These are phyloP conservation scores for Epizoanthus stellaris DNA, from an alignment of 92 coral and sea anemone species.

Conservation along the genomic window DNA sequence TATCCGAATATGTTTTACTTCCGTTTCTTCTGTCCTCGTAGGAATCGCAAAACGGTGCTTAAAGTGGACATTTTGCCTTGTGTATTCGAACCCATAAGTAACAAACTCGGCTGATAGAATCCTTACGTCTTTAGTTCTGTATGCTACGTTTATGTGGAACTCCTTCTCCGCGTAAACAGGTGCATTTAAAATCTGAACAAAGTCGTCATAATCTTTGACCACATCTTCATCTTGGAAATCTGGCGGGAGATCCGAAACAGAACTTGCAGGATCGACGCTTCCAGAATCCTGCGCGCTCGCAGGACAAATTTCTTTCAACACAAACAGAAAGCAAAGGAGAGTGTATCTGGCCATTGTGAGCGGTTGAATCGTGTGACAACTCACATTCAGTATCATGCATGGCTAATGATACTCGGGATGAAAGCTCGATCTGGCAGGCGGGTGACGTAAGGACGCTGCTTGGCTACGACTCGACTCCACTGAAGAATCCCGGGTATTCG, in stretches of 20 bases:
- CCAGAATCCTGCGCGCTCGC: background rate
- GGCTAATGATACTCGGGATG: background rate
- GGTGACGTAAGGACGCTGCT: slow-evolving; percentile 2
- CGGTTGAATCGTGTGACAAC: background rate
- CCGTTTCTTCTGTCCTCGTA: slow-evolving; percentile 59
- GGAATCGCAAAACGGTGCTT: slow-evolving; percentile 57
- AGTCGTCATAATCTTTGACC: slow-evolving; percentile 63
- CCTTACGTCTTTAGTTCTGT: slow-evolving; percentile 69
- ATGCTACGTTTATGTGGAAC: slow-evolving; percentile 61
- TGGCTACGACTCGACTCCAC: slow-evolving; percentile 3
- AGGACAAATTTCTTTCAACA: background rate
- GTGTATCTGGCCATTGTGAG: slow-evolving; percentile 1
- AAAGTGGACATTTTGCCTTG: slow-evolving; percentile 59
- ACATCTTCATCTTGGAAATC: background rate
- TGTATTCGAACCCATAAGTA: slow-evolving; percentile 65
- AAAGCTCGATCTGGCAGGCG: background rate
- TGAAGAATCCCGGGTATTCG: slow-evolving; percentile 13
- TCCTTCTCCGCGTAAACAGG: slow-evolving; percentile 58
- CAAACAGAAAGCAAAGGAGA: slow-evolving; percentile 8
- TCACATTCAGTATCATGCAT: slow-evolving; percentile 17
- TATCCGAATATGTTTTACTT: slow-evolving; percentile 55
- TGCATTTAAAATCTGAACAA: slow-evolving; percentile 53
- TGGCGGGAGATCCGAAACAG: slow-evolving; percentile 6
- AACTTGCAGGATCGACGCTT: slow-evolving; percentile 8
- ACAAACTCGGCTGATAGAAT: slow-evolving; percentile 67